A percentile compares a stretch with the other conserved stretches of the same genome.
Evolutionary conservation across 1,140 invertebrate species (phyloP).

Genomic region (Akabosia matsudoensis): DNA sequence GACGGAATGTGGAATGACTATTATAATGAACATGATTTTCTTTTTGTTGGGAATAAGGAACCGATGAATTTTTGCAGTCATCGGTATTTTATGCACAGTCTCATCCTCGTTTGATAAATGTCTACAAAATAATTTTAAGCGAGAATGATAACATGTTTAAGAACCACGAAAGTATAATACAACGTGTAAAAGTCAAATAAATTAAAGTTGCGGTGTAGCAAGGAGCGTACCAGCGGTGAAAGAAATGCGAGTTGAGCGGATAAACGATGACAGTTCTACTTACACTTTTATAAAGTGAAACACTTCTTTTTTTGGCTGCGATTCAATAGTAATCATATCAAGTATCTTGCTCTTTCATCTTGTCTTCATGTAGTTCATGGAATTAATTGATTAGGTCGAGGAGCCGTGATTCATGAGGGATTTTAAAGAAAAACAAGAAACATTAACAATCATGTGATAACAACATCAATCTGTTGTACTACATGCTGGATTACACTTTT

Average conservation of each 20-base stretch:
- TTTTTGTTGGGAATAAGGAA: background rate
- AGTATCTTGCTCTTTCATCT: background rate
- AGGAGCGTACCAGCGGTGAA: background rate
- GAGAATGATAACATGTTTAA: no score
- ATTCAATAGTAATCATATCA: constrained; percentile 14
- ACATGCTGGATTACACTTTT: no score
- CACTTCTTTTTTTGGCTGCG: background rate
- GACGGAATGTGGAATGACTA: background rate
- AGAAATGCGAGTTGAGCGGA: constrained; percentile 1
- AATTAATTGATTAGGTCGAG: background rate
- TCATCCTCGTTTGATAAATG: no score
- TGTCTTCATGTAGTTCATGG: background rate
- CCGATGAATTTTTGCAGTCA: no score
- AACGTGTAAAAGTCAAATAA: background rate
- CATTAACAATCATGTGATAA: no score
- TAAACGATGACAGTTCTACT: constrained; percentile 1
- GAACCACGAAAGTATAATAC: background rate
- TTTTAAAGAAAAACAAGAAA: no score
- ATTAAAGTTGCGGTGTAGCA: background rate
- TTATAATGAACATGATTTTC: constrained; percentile 12
- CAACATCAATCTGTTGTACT: no score
- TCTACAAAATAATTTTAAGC: no score
- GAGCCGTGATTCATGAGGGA: no score
- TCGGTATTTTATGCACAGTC: no score
- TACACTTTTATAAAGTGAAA: background rate